Percentiles rank a stretch among this genome's conserved stretches.
Evolutionary conservation across 2,113 vertebrate species (phyloP).

Genomic region (Lepisosteus osseus): DNA sequence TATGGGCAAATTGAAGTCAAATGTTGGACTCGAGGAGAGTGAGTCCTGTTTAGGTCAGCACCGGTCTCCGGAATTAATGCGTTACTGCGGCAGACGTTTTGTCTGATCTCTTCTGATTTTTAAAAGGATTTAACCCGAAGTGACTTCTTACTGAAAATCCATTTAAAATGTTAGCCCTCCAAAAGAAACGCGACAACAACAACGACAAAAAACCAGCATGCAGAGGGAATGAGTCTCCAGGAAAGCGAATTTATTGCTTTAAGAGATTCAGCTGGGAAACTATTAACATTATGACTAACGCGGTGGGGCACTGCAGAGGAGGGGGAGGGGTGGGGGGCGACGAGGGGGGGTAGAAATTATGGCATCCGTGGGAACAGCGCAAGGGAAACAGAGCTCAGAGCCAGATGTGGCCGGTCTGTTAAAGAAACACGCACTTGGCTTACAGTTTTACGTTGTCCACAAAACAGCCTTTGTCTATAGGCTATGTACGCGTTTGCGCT

Average conservation of each 20-base stretch:
- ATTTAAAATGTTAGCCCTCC: neutral
- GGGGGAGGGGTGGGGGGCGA: slow-evolving; percentile 12
- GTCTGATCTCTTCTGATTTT: too few species aligned
- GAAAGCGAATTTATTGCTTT: neutral
- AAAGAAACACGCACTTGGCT: neutral
- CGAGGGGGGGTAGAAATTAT: slow-evolving; percentile 37
- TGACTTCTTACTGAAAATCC: neutral
- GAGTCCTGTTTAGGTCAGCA: too few species aligned
- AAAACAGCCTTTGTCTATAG: neutral
- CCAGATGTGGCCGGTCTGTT: slow-evolving; percentile 55
- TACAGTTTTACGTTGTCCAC: neutral
- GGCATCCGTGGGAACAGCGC: slow-evolving; percentile 50
- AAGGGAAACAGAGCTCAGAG: slow-evolving; percentile 57
- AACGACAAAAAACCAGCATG: neutral
- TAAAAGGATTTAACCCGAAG: too few species aligned
- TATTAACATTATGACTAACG: slow-evolving; percentile 1
- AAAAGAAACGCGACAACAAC: too few species aligned
- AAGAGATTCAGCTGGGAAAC: neutral
- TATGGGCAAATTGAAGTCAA: too few species aligned
- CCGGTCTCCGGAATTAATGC: too few species aligned
- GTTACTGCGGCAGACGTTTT: too few species aligned
- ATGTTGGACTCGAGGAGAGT: too few species aligned
- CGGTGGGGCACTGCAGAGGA: neutral
- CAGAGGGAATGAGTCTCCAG: neutral
- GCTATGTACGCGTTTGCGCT: neutral